Conservation (phyloP, 2,797 vertebrate species). For the Anabas testudineus region DNA sequence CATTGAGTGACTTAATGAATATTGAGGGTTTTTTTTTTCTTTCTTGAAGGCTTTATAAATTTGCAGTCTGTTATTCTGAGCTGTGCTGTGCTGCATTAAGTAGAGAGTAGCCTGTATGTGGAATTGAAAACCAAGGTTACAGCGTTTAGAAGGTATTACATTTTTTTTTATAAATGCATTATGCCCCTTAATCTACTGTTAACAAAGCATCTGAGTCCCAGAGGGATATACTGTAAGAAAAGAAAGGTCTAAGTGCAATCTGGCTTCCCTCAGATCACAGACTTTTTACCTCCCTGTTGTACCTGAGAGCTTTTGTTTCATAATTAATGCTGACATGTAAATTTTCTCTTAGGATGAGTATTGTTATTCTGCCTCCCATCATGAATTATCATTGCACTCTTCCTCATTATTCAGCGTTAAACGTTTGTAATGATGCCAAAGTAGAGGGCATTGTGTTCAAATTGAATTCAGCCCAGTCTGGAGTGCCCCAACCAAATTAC, state of each 20-base stretch:
- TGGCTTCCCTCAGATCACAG: slow-evolving; percentile 25
- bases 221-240: not conserved
- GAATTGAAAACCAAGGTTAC: slow-evolving; percentile 2
- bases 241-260: slow-evolving; percentile 24
- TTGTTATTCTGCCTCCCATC: slow-evolving; percentile 54
- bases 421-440: slow-evolving; percentile 67
- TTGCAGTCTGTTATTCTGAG: not conserved
- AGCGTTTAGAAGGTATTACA: not conserved
- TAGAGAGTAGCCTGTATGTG: not conserved
- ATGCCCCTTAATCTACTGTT: not conserved
- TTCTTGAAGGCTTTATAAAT: not conserved
- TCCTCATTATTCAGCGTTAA: slow-evolving; percentile 70
- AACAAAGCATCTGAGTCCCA: slow-evolving; percentile 6
- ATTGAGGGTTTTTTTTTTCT: not conserved
- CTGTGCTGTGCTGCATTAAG: not conserved
- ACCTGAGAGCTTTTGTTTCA: slow-evolving; percentile 54
- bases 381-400: slow-evolving; percentile 58
- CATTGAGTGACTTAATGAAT: not conserved
- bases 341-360: slow-evolving; percentile 45
- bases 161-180: not conserved
- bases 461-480: slow-evolving; percentile 54
- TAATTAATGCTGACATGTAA: slow-evolving; percentile 60
- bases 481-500: slow-evolving; percentile 48
- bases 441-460: slow-evolving; percentile 64
- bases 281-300: slow-evolving; percentile 26